Percentiles rank a stretch among this genome's conserved stretches.
phyloP scores from a whole-genome alignment of 2,888 invertebrate genomes.

The Lepetodrilus schrolli region DNA sequence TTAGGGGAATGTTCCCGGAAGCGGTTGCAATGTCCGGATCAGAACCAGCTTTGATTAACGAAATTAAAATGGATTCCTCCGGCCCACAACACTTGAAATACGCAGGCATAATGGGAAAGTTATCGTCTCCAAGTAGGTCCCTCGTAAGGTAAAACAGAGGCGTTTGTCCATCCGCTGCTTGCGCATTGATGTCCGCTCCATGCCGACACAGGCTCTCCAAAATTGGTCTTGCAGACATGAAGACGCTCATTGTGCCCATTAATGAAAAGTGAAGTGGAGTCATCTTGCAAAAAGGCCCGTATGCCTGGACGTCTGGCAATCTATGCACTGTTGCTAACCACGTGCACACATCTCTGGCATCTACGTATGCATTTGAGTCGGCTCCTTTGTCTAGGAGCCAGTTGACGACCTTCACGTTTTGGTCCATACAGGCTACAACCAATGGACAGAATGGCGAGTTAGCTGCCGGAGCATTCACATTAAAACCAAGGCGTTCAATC shows the following conservation, averaged over 20 bases:
- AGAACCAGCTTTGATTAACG: not conserved
- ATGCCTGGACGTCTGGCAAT: not conserved
- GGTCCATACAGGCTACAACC: not conserved
- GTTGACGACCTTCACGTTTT: not conserved
- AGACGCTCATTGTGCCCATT: not conserved
- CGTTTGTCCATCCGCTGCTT: not conserved
- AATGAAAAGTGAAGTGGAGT: not conserved
- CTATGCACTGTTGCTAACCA: not conserved
- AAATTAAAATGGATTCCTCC: not conserved
- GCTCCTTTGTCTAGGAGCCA: constrained; percentile 15
- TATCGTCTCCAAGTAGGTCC: not conserved
- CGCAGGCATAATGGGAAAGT: constrained; percentile 7
- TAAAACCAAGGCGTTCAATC: not conserved
- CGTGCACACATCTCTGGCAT: not conserved
- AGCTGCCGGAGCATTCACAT: not conserved
- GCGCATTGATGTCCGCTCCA: not conserved
- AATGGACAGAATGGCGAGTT: not conserved
- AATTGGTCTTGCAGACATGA: not conserved
- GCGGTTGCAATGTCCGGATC: not conserved
- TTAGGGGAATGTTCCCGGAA: not conserved
- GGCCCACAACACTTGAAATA: not conserved
- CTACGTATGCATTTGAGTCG: not conserved
- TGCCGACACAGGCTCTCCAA: not conserved
- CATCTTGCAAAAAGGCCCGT: not conserved
- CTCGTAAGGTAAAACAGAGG: not conserved